Conservation (phyloP, 2,888 invertebrate genomes). For the Tridacna crocea region DNA sequence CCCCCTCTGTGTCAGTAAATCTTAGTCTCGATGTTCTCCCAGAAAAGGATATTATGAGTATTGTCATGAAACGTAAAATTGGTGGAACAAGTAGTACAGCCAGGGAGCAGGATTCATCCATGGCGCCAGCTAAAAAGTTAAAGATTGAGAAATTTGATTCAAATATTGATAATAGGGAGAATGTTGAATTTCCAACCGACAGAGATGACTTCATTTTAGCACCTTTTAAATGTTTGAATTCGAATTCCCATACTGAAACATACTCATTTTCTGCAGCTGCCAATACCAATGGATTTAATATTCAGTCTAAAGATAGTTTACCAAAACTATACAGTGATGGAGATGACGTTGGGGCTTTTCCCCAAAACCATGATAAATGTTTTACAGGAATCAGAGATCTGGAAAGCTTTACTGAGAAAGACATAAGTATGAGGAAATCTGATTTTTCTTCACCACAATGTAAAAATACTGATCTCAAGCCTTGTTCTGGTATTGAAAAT, state of each 20-base stretch:
- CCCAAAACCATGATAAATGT: neutral
- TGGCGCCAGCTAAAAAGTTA: neutral
- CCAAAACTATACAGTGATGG: neutral
- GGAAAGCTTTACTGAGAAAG: neutral
- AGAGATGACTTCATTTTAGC: no score
- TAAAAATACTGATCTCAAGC: no score
- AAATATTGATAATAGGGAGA: no score
- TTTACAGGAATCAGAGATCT: neutral
- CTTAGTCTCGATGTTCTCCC: neutral
- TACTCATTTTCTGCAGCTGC: no score
- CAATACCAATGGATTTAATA: neutral
- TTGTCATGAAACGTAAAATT: constrained; percentile 39
- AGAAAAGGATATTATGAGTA: constrained; percentile 42
- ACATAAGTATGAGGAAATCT: no score
- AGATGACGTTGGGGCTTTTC: neutral
- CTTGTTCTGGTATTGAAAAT: no score
- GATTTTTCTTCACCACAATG: no score
- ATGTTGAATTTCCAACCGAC: no score
- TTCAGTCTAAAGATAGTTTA: neutral
- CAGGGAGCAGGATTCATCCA: neutral
- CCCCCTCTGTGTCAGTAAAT: neutral
- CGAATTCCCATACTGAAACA: no score
- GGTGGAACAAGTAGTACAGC: constrained; percentile 14
- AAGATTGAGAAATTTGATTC: neutral
- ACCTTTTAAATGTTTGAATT: no score